phyloP scores from a whole-genome alignment of 2,888 invertebrate genomes.

The Gryllus longicercus region DNA sequence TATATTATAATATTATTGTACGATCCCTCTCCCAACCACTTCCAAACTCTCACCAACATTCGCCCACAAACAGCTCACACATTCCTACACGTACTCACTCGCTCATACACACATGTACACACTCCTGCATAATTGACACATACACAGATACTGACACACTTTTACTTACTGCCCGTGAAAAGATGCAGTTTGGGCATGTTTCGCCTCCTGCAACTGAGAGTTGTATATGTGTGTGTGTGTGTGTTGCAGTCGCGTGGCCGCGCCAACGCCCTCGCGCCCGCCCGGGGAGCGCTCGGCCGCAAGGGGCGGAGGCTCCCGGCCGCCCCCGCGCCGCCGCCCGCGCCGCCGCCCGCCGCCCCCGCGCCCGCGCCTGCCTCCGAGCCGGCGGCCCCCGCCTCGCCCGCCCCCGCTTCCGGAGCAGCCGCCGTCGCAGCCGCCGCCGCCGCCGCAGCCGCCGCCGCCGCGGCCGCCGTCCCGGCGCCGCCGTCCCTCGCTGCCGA shows the following conservation, averaged over 20 bases:
- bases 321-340: not conserved
- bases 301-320: not conserved
- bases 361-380: not conserved
- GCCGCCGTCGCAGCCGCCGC: not conserved
- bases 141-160: too few relatives aligned
- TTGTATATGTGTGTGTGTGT: not conserved
- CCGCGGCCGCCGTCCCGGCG: not conserved
- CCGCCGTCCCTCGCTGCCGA: conserved; percentile 6
- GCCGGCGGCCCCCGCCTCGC: not conserved
- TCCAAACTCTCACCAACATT: too few relatives aligned
- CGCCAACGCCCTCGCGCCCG: not conserved
- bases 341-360: not conserved
- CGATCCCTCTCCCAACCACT: too few relatives aligned
- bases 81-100: too few relatives aligned
- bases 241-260: not conserved
- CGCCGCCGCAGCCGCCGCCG: not conserved
- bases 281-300: conserved; percentile 1
- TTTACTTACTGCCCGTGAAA: too few relatives aligned
- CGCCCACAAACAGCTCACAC: too few relatives aligned
- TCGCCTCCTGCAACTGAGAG: too few relatives aligned
- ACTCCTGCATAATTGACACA: too few relatives aligned
- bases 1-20: too few relatives aligned
- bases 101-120: too few relatives aligned
- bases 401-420: not conserved
- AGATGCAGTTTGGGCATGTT: too few relatives aligned